These are phyloP conservation scores for Tipula confusa DNA, from an alignment of 2,888 invertebrate genomes.

Conservation along the genomic window DNA sequence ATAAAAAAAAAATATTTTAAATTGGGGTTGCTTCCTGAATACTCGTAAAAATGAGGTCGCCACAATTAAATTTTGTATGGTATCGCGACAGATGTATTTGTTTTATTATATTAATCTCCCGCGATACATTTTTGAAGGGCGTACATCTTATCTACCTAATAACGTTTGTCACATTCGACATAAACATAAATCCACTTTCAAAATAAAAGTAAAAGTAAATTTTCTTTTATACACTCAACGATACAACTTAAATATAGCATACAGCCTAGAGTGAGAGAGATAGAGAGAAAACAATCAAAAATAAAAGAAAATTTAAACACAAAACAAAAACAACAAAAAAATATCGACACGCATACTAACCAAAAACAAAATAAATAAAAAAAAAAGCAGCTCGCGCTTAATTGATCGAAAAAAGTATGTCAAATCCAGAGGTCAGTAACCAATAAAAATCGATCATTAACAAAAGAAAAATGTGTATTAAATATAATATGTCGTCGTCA, in stretches of 20 bases:
- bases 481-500: not conserved
- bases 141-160: not conserved
- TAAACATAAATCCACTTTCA: not conserved
- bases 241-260: too few species aligned
- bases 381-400: not conserved
- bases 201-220: slow-evolving; percentile 25
- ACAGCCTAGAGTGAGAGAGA: too few species aligned
- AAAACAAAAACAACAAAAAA: not conserved
- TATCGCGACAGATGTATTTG: not conserved
- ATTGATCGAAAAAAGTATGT: slow-evolving; percentile 21
- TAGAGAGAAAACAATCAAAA: not conserved
- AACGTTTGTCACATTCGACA: not conserved
- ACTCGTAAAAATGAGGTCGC: not conserved
- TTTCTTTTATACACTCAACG: not conserved
- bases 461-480: not conserved
- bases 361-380: not conserved
- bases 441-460: slow-evolving; percentile 15
- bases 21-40: not conserved
- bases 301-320: not conserved
- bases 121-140: not conserved
- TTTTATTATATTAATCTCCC: too few species aligned
- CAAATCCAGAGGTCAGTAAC: slow-evolving; percentile 29
- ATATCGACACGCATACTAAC: slow-evolving; percentile 27
- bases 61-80: not conserved
- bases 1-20: not conserved